Conservation (phyloP, 2,797 vertebrate species). For the Lophotriccus pileatus region DNA sequence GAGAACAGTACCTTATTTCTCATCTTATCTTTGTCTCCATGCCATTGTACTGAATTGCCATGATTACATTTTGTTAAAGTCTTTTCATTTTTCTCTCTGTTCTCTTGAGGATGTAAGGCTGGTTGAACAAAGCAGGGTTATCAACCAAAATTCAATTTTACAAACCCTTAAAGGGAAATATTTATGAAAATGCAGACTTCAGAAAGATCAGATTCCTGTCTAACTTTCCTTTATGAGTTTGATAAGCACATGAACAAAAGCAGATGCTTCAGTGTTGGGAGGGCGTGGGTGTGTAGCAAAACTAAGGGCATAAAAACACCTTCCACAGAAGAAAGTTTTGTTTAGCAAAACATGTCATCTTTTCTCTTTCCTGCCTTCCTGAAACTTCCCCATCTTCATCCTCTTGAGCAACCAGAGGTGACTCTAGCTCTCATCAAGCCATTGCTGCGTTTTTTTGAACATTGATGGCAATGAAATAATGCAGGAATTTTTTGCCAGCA, state of each 20-base stretch:
- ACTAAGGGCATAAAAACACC: background rate
- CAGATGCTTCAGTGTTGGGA: background rate
- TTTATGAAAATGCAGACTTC: constrained; percentile 41
- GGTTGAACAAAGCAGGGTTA: constrained; percentile 56
- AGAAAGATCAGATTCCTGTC: constrained; percentile 8
- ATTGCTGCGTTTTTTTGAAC: background rate
- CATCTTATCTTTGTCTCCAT: constrained; percentile 65
- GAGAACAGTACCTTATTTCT: constrained; percentile 49
- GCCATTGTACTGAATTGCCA: constrained; percentile 50
- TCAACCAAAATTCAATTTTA: constrained; percentile 49
- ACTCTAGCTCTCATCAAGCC: background rate
- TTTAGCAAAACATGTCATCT: background rate
- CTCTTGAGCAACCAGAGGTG: background rate
- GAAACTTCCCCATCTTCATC: background rate
- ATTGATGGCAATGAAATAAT: background rate
- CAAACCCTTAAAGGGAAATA: constrained; percentile 44
- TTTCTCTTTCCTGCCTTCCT: background rate
- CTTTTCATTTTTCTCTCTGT: constrained; percentile 39
- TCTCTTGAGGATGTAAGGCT: constrained; percentile 25
- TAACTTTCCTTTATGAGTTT: background rate
- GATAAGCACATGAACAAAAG: background rate
- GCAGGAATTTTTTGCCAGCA: background rate
- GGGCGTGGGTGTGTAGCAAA: background rate
- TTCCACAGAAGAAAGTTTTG: background rate
- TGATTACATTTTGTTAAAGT: constrained; percentile 59